Conservation (phyloP, 2,113 vertebrate species). For the Cercopithecus mona region DNA sequence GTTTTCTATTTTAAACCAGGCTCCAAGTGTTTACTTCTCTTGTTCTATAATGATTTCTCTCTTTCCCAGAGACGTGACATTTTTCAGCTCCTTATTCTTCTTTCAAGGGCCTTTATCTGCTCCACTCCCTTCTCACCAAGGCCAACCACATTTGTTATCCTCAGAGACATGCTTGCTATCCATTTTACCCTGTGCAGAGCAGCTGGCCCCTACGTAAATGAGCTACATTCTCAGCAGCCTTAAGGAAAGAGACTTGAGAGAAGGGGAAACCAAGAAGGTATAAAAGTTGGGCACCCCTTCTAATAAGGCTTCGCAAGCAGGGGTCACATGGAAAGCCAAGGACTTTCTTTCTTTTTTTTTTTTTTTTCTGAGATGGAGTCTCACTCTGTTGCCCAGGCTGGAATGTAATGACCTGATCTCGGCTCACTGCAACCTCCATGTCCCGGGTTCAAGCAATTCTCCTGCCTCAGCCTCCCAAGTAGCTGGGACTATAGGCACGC, state of each 20-base stretch:
- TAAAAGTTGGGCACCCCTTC: not conserved
- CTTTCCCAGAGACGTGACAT: not conserved
- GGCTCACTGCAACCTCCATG: too few relatives aligned
- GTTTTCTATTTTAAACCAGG: not conserved
- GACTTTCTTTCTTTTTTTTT: not conserved
- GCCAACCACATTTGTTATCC: not conserved
- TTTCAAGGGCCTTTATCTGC: not conserved
- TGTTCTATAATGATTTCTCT: not conserved
- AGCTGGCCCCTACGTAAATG: not conserved
- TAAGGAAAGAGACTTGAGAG: not conserved
- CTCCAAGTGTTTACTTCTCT: not conserved
- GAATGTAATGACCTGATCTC: too few relatives aligned
- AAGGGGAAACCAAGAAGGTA: not conserved
- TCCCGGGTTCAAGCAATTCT: too few relatives aligned
- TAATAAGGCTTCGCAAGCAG: not conserved
- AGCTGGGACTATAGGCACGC: too few relatives aligned
- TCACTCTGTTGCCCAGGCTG: too few relatives aligned
- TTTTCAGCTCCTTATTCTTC: not conserved
- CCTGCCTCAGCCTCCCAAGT: too few relatives aligned
- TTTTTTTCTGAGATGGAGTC: too few relatives aligned
- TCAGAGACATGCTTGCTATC: not conserved
- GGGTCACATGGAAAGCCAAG: not conserved
- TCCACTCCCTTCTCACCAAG: constrained; percentile 11
- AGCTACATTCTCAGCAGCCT: not conserved
- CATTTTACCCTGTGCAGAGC: not conserved